Conservation (phyloP, 2,113 vertebrate species). For the Pseudolaguvia tuberculata region DNA sequence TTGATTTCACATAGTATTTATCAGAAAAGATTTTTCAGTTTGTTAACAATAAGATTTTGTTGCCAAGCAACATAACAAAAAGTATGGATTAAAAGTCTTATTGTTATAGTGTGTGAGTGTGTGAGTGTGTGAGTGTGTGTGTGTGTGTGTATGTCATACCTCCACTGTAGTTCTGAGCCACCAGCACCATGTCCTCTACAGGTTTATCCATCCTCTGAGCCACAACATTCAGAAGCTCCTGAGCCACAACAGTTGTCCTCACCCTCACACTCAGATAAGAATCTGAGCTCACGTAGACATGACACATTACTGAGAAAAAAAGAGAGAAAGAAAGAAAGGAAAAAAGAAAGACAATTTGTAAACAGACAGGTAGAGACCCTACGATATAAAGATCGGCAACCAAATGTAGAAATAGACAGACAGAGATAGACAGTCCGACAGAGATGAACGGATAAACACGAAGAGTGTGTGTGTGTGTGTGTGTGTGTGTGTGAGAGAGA, state of each 20-base stretch:
- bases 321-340: conserved; percentile 11
- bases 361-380: too few relatives aligned
- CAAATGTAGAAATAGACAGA: too few relatives aligned
- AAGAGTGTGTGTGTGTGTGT: too few relatives aligned
- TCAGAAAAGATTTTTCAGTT: too few relatives aligned
- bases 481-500: too few relatives aligned
- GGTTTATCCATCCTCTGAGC: conserved; percentile 81
- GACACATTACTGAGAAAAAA: conserved; percentile 80
- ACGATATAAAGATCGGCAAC: too few relatives aligned
- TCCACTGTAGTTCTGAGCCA: conserved; percentile 74
- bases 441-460: too few relatives aligned
- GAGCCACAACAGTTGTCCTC: conserved; percentile 77
- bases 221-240: conserved; percentile 84
- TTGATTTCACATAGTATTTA: background rate
- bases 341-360: conserved; percentile 8
- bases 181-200: conserved; percentile 83
- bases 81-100: too few relatives aligned
- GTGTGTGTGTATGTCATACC: conserved; percentile 62
- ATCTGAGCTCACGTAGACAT: conserved; percentile 85
- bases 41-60: too few relatives aligned
- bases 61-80: too few relatives aligned
- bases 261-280: conserved; percentile 92
- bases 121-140: conserved; percentile 15
- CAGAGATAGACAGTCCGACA: too few relatives aligned
- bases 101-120: conserved; percentile 1